These are phyloP conservation scores for Drosophila saltans DNA, from an alignment of 1,140 invertebrate species.

Conservation along the genomic window DNA sequence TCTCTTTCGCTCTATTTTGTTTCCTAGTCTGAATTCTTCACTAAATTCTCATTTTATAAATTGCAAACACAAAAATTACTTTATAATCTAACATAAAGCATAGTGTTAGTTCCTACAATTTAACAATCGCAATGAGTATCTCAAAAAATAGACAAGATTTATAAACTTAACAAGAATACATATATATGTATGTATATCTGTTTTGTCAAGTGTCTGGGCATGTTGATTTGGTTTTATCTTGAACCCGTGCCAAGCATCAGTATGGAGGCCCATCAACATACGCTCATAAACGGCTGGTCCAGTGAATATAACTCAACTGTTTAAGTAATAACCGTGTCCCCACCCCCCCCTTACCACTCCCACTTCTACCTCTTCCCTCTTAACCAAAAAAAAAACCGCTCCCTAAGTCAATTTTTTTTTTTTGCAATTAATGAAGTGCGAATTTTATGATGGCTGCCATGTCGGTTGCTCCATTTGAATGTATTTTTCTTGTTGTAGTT, in stretches of 20 bases:
- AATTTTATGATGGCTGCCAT: constrained; percentile 41
- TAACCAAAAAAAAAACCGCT: too few relatives aligned
- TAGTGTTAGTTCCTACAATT: constrained; percentile 1
- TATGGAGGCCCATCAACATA: background rate
- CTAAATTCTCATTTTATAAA: background rate
- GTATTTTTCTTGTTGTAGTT: too few relatives aligned
- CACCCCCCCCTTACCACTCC: background rate
- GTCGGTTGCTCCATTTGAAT: constrained; percentile 9
- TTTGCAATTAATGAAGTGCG: constrained; percentile 42
- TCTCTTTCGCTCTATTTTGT: too few relatives aligned
- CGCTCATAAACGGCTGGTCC: constrained; percentile 33
- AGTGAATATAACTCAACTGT: constrained; percentile 14
- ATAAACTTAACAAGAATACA: constrained; percentile 12
- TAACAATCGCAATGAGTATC: background rate
- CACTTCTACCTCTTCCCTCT: too few relatives aligned
- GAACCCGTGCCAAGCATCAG: background rate
- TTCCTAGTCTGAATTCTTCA: background rate
- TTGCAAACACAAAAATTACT: background rate
- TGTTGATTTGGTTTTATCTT: constrained; percentile 42
- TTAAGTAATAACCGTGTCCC: constrained; percentile 40
- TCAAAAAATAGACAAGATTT: constrained; percentile 23
- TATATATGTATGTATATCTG: background rate
- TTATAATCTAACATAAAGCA: background rate
- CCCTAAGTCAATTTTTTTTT: background rate
- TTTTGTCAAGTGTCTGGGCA: constrained; percentile 7